Base-by-base conservation (phyloP, 2,888 invertebrate species). In the Spilosoma lubricipeda region DNA sequence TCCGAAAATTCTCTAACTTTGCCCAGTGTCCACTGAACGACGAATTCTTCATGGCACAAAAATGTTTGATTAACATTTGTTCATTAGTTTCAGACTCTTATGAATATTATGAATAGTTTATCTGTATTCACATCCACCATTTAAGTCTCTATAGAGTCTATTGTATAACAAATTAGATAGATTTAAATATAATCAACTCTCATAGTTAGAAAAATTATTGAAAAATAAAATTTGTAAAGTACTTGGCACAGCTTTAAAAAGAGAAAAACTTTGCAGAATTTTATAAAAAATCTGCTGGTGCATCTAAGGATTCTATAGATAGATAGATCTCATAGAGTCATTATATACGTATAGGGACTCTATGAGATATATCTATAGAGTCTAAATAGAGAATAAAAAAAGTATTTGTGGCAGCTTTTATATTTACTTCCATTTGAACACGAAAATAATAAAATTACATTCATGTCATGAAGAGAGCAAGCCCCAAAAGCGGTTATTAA, bases 401-500 rank as follows among this genome's bases (percentile, higher is more conserved):
- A 36, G n/a, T 45, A 65, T 75, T 67, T 64, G 66, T 20, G 69
- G 70, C 39, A 78, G 45, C 56, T 0, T 13, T 30, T 20, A 27
- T 18, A 42, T 33, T 15, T 66, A 56, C 67, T 69, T 67, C 76
- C 74, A 77, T 80, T 76, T 64, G 27, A 65, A 70, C 75, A 81
- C 3, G 80, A 81, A 83, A 87, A 88, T 87, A 90, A 88, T 87
- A 83, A 81, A 81, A 78, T 77, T 73, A 77, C 86, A 90, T 88
- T 88, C 87, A 76, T 68, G 76, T 82, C 88, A 88, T 88, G 88
- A 63, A 73, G 64, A 75, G 74, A 59, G 72, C 79, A 74, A 73
- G 71, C 76, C 77, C 69, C 70, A 78, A 76, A 76, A 78, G 78
- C 81, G 73, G 67, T 76, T 74, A 77, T 83, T 82, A 84, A 52